Base-by-base conservation (phyloP, 2,888 invertebrate genomes). In the Cyclophora albipunctata region DNA sequence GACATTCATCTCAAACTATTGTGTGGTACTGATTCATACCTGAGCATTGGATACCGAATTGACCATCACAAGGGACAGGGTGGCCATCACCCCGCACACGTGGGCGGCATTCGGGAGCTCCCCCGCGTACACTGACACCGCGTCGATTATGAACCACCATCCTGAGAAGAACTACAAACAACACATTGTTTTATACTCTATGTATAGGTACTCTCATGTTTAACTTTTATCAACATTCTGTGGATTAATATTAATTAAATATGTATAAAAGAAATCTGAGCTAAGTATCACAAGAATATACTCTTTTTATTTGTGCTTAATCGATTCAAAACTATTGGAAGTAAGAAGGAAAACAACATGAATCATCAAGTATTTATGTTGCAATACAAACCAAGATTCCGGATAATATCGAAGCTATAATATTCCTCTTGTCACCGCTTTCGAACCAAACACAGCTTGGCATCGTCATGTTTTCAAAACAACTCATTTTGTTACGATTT, bases 131-230 rank as follows among this genome's bases (percentile, higher is more conserved):
- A 93, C 92, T 0, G 96, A 93, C 51, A 96, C 94, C 5, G 97
- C 96, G 88, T 99, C 99, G 66, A 99, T 98, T 55, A 98, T 94
- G 56, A 98, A 93, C 99, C 99, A 99, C 98, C 99, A 99, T 47
- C 98, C 99, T 64, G 93, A 86, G 70, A 97, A 98, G 86, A 99
- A 99, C 97, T 98, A 73, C 34, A 44, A 42, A 52, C 3, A 49
- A 33, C 33, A 48, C n/a, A 46, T 42, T 5, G 7, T 40, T 40
- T 40, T 7, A 40, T n/a, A 44, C 34, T 44, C 20, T 1, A 20
- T 20, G 20, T 20, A 20, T 20, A 20, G 20, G 20, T 20, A 20
- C 20, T 20, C 20, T 20, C 20, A 20, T 20, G 20, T 20, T 20
- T 20, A 20, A 20, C 20, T 20, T 20, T 20, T 20, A 20, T 20